Evolutionary conservation across 2,888 invertebrate genomes (phyloP).

Genomic region (Plagiodera versicolora): DNA sequence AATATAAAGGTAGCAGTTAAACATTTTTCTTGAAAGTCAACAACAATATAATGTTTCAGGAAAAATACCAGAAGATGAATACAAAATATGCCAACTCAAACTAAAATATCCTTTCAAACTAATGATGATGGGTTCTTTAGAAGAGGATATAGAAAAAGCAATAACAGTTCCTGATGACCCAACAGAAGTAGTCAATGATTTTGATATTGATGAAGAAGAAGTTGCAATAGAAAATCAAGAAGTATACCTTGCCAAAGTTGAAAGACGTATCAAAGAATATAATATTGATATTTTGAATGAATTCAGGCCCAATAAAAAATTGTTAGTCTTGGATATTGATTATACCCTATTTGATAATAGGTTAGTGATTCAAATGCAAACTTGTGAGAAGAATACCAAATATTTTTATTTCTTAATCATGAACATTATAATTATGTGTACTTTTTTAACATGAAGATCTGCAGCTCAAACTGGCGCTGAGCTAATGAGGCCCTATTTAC

Average conservation of each 20-base stretch:
- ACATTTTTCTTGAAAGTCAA: not conserved
- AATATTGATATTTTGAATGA: constrained; percentile 80
- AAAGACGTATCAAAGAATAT: constrained; percentile 81
- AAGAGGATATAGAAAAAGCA: constrained; percentile 86
- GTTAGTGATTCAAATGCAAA: too few relatives aligned
- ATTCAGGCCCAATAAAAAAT: constrained; percentile 81
- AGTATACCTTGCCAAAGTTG: constrained; percentile 77
- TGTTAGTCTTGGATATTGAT: constrained; percentile 93
- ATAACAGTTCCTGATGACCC: constrained; percentile 77
- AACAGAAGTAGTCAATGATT: constrained; percentile 87
- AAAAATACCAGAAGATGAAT: constrained; percentile 80
- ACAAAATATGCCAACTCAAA: constrained; percentile 72
- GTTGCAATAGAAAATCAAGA: constrained; percentile 68
- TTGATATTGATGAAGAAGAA: constrained; percentile 89
- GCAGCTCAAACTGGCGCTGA: constrained; percentile 84
- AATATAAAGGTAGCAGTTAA: constrained; percentile 92
- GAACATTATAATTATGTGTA: too few relatives aligned
- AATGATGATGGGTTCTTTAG: constrained; percentile 96
- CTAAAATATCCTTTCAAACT: constrained; percentile 87
- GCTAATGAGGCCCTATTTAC: constrained; percentile 92
- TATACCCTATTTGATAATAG: constrained; percentile 93
- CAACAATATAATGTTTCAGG: constrained; percentile 58
- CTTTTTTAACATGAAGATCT: constrained; percentile 60
- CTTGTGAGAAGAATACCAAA: too few relatives aligned
- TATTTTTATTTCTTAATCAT: too few relatives aligned